phyloP scores from a whole-genome alignment of 2,888 invertebrate genomes.

The Xestia sexstrigata region DNA sequence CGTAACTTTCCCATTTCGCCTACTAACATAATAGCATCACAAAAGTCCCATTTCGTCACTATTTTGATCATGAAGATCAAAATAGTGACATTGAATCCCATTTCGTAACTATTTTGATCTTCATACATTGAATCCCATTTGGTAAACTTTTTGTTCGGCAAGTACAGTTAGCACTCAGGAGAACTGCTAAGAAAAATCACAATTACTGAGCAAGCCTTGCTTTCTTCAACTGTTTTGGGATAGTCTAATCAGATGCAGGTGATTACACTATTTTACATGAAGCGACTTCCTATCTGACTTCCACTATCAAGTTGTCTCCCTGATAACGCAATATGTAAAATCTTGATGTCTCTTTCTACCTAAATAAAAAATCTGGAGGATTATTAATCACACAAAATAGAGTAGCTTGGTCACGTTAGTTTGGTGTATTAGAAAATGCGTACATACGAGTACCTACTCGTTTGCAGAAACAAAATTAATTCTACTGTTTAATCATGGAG shows the following conservation, averaged over 20 bases:
- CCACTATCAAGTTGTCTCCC: background rate
- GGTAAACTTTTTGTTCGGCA: no score
- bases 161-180: no score
- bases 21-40: no score
- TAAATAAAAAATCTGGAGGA: background rate
- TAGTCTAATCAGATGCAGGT: background rate
- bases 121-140: no score
- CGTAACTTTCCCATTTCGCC: no score
- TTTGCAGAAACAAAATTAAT: slow-evolving; percentile 26
- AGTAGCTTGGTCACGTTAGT: background rate
- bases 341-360: background rate
- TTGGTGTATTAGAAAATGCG: slow-evolving; percentile 6
- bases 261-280: background rate
- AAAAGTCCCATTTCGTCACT: no score
- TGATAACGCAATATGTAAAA: background rate
- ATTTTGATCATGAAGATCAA: no score
- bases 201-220: background rate
- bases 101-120: no score
- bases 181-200: no score
- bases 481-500: slow-evolving; percentile 27
- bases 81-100: no score
- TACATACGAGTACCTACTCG: background rate
- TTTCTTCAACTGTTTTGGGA: background rate
- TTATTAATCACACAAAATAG: slow-evolving; percentile 13
- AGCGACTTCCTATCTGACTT: background rate